Percentiles rank a stretch among this genome's conserved stretches.
These are phyloP conservation scores for Fringilla coelebs DNA, from an alignment of 2,797 vertebrate species.

Conservation along the genomic window DNA sequence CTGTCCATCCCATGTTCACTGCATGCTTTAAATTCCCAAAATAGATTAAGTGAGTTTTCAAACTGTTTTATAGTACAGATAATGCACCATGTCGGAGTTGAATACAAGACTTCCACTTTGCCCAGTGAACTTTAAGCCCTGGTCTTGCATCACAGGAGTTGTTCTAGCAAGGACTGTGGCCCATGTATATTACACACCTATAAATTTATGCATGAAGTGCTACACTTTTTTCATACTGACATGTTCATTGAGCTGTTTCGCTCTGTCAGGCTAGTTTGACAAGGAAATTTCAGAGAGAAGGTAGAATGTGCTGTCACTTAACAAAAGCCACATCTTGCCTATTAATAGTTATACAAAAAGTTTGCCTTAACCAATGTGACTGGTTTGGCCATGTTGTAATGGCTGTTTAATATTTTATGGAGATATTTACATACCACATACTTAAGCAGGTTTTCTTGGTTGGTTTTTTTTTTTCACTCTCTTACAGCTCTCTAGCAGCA, in stretches of 20 bases:
- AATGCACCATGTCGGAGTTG: not conserved
- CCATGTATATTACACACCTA: not conserved
- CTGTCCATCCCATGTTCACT: not conserved
- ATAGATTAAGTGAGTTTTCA: not conserved
- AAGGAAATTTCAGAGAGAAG: not conserved
- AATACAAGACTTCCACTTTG: not conserved
- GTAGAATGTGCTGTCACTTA: not conserved
- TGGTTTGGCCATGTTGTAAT: not conserved
- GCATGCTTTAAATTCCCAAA: not conserved
- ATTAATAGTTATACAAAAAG: not conserved
- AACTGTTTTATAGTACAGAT: not conserved
- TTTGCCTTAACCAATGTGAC: not conserved
- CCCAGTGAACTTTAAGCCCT: not conserved
- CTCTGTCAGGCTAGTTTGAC: not conserved
- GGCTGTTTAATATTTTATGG: not conserved
- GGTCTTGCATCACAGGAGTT: not conserved
- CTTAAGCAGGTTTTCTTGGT: not conserved
- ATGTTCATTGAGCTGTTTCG: not conserved
- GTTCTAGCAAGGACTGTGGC: not conserved
- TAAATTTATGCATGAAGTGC: not conserved
- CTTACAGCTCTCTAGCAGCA: not conserved
- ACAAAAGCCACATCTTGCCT: not conserved
- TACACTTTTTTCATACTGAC: not conserved
- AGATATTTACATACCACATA: not conserved
- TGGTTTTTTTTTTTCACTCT: not conserved